Evolutionary conservation across 1,140 invertebrate species (phyloP), one percentile per base, ranked within the genome.

Genomic region (Drosophila ananassae): DNA sequence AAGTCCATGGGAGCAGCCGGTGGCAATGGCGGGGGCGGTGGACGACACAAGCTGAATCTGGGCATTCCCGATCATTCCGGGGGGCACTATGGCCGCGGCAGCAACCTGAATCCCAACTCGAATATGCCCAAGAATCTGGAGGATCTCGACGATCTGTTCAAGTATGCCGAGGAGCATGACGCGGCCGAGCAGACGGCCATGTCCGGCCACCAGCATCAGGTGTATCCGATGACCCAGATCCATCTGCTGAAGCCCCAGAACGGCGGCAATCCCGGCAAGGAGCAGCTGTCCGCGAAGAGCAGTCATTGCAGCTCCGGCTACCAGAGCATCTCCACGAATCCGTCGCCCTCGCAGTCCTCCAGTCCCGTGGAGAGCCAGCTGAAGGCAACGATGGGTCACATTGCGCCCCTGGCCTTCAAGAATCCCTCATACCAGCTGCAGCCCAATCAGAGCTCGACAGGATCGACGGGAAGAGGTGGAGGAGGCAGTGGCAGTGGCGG

Each of bases 291-390:
- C 41, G 94, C 94, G 37, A 95, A 95, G 78, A 95, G 95, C 34
- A 95, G 95, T 48, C 95, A 96, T 79, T 56, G 96, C 96, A 97
- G 96, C 22, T 97, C 96, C 1, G 97, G 97, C 2, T 98, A 98
- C 90, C 97, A 98, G 92, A 97, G 97, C 78, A 97, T 97, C 83
- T 96, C 96, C 3, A 96, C 96, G 5, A 91, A 91, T 89, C 89
- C 89, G 25, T 89, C 83, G 68, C 97, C 97, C 90, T 97, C 96
- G 83, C 97, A 97, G 91, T 97, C 96, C 62, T 97, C 95, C 77
- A 97, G 96, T 89, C 97, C 97, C n/a, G 96, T 97, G 2, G 97
- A 98, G 87, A 57, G 52, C 28, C 82, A 87, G 32, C 60, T 81
- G 24, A 80, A 83, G 53, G 74, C 61, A 8, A 62, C 55, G 17